These are phyloP conservation scores for Apocheima hispidaria DNA, from an alignment of 2,888 invertebrate genomes.

Conservation along the genomic window DNA sequence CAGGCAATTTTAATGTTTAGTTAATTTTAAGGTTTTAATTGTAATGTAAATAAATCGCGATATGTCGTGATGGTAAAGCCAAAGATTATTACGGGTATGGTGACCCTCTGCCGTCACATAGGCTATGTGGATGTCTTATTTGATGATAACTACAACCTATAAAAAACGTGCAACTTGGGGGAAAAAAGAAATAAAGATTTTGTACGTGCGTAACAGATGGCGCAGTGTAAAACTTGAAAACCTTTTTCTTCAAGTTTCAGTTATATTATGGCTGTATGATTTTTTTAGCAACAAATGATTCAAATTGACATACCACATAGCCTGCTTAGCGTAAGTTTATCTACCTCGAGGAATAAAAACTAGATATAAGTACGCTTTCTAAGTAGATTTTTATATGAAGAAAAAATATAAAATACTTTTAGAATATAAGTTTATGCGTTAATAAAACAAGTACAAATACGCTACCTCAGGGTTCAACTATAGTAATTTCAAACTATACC, in stretches of 20 bases:
- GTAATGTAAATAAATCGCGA: slow-evolving; percentile 80
- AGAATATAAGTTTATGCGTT: slow-evolving; percentile 70
- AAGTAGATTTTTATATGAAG: slow-evolving; percentile 84
- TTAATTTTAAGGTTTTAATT: slow-evolving; percentile 61
- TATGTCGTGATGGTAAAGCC: slow-evolving; percentile 86
- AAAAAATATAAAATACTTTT: slow-evolving; percentile 70
- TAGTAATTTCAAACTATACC: slow-evolving; percentile 49
- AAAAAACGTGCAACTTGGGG: slow-evolving; percentile 15
- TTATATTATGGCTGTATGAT: not conserved
- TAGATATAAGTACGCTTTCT: slow-evolving; percentile 80
- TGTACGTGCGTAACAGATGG: slow-evolving; percentile 22
- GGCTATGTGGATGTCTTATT: slow-evolving; percentile 65
- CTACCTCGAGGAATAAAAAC: slow-evolving; percentile 84
- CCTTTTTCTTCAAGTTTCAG: not conserved
- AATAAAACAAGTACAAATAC: slow-evolving; percentile 83
- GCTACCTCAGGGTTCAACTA: slow-evolving; percentile 85
- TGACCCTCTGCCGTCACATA: slow-evolving; percentile 86
- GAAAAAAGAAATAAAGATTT: not conserved
- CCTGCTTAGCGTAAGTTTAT: slow-evolving; percentile 75
- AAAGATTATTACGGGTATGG: slow-evolving; percentile 86
- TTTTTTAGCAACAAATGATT: slow-evolving; percentile 43
- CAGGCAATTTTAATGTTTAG: slow-evolving; percentile 60
- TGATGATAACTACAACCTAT: slow-evolving; percentile 36
- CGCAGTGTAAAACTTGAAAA: slow-evolving; percentile 2
- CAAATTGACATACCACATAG: slow-evolving; percentile 65